Base-by-base conservation (phyloP, 23 tunicate species). In the Trididemnum clinides region DNA sequence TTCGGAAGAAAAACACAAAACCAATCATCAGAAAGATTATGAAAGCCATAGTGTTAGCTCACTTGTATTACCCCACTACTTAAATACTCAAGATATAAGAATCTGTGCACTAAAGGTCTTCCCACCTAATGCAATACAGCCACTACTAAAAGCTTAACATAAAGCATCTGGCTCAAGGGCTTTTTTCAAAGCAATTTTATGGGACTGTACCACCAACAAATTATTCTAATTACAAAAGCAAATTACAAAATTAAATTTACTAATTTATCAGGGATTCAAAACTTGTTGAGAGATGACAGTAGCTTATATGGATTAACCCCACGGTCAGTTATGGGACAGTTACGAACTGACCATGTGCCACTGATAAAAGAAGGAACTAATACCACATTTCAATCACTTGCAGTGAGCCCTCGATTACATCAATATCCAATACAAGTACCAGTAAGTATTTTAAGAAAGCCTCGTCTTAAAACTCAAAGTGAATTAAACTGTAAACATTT, bases 241-340 rank as follows among this genome's bases (percentile, higher is more conserved):
- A 5, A 10, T 62, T 62, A 5, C 25, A 10, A 18, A 18, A 20
- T 26, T 18, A 62, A 71, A 64, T 64, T 64, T 22, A 4, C 22
- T 77, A 18, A 10, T 21, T 71, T 76, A 7, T n/a, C 44, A 88
- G 92, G 65, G 20, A 88, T 88, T 34, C 92, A 88, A 66, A 88
- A 72, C 26, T 66, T 88, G 2, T 50, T 88, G 58, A 58, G 92
- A 23, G 92, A 88, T 29, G 92, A 88, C 64, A 88, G 92, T 37
- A 77, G 83, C 33, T 25, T 86, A 33, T 82, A 79, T 33, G 83
- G 84, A 25, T 29, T 88, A 7, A 66, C 92, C 2, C 92, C 92
- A 27, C 58, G 92, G 5, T 81, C 86, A 4, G 3, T 27, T 10
- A 54, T 54, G 26, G 69, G 25, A 6, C 65, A 34, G 10, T 21